phyloP scores from a whole-genome alignment of 2,888 invertebrate genomes.

The Ectemnius lituratus region DNA sequence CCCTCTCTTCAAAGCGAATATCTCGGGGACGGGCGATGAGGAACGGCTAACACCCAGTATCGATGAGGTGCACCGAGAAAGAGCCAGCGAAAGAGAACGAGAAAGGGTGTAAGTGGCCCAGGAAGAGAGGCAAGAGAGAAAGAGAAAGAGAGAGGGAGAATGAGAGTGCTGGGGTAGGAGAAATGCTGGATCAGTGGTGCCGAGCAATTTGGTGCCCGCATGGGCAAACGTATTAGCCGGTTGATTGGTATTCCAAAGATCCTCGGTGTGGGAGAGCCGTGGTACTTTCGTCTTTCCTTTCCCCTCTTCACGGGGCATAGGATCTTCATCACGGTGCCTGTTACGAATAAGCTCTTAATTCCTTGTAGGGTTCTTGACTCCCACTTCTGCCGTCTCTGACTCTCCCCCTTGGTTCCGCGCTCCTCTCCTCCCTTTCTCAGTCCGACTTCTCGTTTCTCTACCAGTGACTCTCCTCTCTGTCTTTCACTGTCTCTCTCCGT shows the following conservation, averaged over 20 bases:
- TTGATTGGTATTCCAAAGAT: constrained; percentile 67
- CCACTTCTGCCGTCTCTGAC: constrained; percentile 60
- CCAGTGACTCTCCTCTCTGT: constrained; percentile 52
- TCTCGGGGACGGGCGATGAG: too few relatives aligned
- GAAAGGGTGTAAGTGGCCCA: neutral
- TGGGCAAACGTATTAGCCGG: constrained; percentile 65
- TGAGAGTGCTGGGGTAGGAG: neutral
- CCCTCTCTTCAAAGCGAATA: neutral
- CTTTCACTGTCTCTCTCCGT: constrained; percentile 36
- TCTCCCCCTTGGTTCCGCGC: constrained; percentile 40
- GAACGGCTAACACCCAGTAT: too few relatives aligned
- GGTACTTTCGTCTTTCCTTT: constrained; percentile 44
- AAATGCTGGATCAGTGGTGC: constrained; percentile 35
- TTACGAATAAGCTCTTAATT: constrained; percentile 76
- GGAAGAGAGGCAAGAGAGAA: neutral
- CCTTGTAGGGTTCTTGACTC: constrained; percentile 73
- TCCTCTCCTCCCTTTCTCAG: constrained; percentile 40
- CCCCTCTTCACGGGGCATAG: constrained; percentile 59
- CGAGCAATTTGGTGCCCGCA: constrained; percentile 72
- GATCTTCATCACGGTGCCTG: constrained; percentile 73
- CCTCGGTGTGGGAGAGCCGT: constrained; percentile 58
- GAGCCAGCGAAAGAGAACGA: neutral
- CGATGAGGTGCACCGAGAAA: too few relatives aligned
- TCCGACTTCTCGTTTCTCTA: constrained; percentile 53
- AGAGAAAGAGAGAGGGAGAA: neutral